phyloP scores from a whole-genome alignment of 1,140 invertebrate species.

The Hesperophylax magnus region DNA sequence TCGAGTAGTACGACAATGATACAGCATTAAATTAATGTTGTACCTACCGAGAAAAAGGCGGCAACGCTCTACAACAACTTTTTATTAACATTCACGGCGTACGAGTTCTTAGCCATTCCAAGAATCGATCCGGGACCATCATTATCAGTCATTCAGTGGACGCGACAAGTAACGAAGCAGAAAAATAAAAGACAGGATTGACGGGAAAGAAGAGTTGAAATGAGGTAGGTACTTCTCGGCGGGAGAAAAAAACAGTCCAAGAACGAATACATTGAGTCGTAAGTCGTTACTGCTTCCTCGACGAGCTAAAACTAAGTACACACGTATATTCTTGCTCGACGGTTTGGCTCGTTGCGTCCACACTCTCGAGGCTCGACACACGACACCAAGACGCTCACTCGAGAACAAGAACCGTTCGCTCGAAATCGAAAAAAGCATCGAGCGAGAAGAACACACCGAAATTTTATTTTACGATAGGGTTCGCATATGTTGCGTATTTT shows the following conservation, averaged over 20 bases:
- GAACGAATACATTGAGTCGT: neutral
- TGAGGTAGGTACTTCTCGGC: neutral
- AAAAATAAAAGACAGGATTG: slow-evolving; percentile 17
- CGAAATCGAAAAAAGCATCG: no score
- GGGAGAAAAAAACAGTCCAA: slow-evolving; percentile 9
- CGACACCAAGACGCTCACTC: no score
- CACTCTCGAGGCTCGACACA: no score
- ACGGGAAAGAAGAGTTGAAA: slow-evolving; percentile 1
- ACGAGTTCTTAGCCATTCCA: slow-evolving; percentile 32
- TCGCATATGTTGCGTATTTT: no score
- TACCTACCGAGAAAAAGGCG: slow-evolving; percentile 38
- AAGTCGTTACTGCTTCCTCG: neutral
- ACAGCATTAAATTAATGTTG: neutral
- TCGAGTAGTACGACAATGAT: neutral
- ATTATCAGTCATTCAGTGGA: slow-evolving; percentile 40
- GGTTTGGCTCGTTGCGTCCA: no score
- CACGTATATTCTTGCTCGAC: no score
- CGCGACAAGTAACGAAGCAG: slow-evolving; percentile 1
- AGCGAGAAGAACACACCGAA: no score
- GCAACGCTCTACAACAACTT: slow-evolving; percentile 26
- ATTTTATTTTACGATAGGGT: no score
- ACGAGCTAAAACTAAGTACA: no score
- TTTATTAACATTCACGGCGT: slow-evolving; percentile 35
- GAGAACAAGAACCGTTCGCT: no score
- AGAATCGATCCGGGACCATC: slow-evolving; percentile 40